Conservation (phyloP, 2,113 vertebrate species). For the Syngnathoides biaculeatus region DNA sequence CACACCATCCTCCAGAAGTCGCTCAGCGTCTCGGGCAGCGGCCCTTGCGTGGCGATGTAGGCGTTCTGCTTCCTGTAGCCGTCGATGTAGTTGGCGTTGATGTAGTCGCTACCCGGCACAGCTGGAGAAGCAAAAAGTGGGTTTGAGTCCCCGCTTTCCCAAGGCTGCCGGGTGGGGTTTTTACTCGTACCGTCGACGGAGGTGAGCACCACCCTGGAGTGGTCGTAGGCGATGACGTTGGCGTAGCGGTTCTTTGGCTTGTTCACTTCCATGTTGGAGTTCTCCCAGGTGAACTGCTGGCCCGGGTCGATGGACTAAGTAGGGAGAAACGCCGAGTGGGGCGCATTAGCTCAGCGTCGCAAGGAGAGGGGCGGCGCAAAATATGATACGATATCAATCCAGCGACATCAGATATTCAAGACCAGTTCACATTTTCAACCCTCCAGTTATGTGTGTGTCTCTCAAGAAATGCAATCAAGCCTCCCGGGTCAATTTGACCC, state of each 20-base stretch:
- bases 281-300: conserved; percentile 97
- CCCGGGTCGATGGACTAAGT: conserved; percentile 89
- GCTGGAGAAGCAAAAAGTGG: conserved; percentile 59
- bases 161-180: conserved; percentile 11
- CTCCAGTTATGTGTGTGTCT: not conserved
- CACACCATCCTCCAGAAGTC: conserved; percentile 97
- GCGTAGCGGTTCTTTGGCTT: conserved; percentile 98
- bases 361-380: not conserved
- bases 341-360: not conserved
- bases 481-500: no score
- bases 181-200: conserved; percentile 84
- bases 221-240: conserved; percentile 94
- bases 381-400: not conserved
- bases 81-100: conserved; percentile 93
- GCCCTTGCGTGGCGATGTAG: conserved; percentile 93
- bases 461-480: not conserved
- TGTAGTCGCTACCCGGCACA: conserved; percentile 92
- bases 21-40: conserved; percentile 84
- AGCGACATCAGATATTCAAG: not conserved
- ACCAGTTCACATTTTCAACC: not conserved
- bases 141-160: not conserved
- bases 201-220: conserved; percentile 91
- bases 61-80: conserved; percentile 94
- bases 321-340: conserved; percentile 3
- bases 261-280: conserved; percentile 96